A percentile compares a stretch with the other conserved stretches of the same genome.
Conservation (phyloP, 2,888 invertebrate species). For the Luffia ferchaultella region DNA sequence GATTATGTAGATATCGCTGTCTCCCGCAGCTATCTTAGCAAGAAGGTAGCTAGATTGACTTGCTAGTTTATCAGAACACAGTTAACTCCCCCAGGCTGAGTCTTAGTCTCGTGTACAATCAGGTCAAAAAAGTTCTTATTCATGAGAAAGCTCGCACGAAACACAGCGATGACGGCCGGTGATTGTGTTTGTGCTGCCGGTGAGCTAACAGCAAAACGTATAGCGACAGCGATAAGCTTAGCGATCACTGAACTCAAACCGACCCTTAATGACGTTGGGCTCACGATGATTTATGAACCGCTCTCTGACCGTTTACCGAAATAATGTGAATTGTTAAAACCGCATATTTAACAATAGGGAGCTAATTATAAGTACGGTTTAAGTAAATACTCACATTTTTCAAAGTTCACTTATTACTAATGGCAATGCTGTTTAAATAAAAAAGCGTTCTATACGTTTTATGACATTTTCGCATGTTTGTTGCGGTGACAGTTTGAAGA, state of each 20-base stretch:
- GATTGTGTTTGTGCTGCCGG: constrained; percentile 21
- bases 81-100: no score
- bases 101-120: background rate
- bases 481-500: no score
- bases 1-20: no score
- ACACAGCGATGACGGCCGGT: constrained; percentile 23
- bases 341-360: constrained; percentile 21
- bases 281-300: constrained; percentile 44
- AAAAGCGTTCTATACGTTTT: background rate
- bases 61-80: no score
- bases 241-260: constrained; percentile 5
- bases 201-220: background rate
- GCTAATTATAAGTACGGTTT: constrained; percentile 19
- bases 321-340: constrained; percentile 37
- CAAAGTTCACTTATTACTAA: background rate
- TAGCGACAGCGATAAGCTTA: background rate
- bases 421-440: background rate
- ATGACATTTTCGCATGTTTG: background rate
- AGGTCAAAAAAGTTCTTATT: constrained; percentile 23
- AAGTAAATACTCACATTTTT: background rate
- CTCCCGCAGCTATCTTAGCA: no score
- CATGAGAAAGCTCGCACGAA: constrained; percentile 33
- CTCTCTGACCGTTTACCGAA: constrained; percentile 41
- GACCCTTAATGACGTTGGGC: constrained; percentile 31
- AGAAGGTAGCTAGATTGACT: no score